phyloP scores from a whole-genome alignment of 2,888 invertebrate genomes.

The Dicranocentrus wangi region DNA sequence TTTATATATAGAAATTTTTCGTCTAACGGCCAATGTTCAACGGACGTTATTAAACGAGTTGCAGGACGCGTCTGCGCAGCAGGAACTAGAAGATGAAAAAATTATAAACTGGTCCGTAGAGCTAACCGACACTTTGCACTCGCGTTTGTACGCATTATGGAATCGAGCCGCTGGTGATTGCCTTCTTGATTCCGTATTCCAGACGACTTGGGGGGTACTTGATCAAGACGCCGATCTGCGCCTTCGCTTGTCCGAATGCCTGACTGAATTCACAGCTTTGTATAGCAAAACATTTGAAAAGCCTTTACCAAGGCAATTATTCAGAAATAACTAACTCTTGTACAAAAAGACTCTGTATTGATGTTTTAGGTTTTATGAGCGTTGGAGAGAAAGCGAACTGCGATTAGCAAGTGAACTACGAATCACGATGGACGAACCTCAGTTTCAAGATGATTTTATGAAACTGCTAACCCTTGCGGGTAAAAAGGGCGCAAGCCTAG shows the following conservation, averaged over 20 bases:
- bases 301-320: background rate
- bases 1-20: no score
- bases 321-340: background rate
- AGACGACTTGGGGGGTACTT: conserved; percentile 95
- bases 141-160: conserved; percentile 93
- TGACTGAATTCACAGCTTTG: conserved; percentile 90
- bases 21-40: no score
- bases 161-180: conserved; percentile 97
- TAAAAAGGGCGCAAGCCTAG: no score
- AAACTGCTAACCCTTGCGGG: no score
- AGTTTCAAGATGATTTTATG: no score
- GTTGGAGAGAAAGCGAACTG: conserved; percentile 92
- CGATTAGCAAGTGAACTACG: conserved; percentile 85
- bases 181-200: conserved; percentile 89
- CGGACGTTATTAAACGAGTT: no score
- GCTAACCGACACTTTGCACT: conserved; percentile 85
- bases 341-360: conserved; percentile 77
- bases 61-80: no score
- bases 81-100: conserved; percentile 85
- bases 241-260: conserved; percentile 88
- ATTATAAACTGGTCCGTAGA: conserved; percentile 96
- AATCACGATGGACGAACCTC: no score
- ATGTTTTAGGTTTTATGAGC: conserved; percentile 71
- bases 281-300: no score
- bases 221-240: conserved; percentile 92